Conservation (phyloP, 2,113 vertebrate species). For the Passer domesticus region DNA sequence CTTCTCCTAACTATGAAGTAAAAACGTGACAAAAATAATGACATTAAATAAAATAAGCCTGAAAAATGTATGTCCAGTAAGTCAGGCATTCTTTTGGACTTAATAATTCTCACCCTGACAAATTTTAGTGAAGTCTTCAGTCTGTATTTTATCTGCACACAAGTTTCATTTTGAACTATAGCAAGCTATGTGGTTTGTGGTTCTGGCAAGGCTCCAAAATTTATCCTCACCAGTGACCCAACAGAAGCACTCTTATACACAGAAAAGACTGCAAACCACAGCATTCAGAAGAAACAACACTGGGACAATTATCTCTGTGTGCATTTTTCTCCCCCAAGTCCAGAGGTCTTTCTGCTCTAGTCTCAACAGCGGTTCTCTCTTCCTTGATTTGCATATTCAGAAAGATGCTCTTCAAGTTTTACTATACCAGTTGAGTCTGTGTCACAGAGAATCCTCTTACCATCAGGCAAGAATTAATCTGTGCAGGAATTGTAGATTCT, state of each 20-base stretch:
- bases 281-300: not conserved
- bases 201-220: constrained; percentile 67
- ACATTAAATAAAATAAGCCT: not conserved
- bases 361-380: not conserved
- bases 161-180: constrained; percentile 34
- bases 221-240: constrained; percentile 40
- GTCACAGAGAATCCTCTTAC: constrained; percentile 39
- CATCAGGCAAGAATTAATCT: constrained; percentile 56
- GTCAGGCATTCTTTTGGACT: not conserved
- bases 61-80: not conserved
- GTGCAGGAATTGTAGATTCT: constrained; percentile 35
- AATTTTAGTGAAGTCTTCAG: constrained; percentile 33
- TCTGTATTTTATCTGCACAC: constrained; percentile 37
- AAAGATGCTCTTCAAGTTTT: constrained; percentile 8
- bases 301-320: not conserved
- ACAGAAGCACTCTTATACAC: constrained; percentile 22
- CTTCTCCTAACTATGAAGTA: not conserved
- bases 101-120: not conserved
- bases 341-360: constrained; percentile 6
- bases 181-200: constrained; percentile 63
- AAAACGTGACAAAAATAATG: not conserved
- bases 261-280: constrained; percentile 24
- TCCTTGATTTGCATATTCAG: constrained; percentile 26
- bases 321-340: not conserved
- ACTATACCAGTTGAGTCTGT: not conserved